Percentiles rank a stretch among this genome's conserved stretches.
These are phyloP conservation scores for Pyrgus malvae DNA, from an alignment of 2,888 invertebrate genomes.

Conservation along the genomic window DNA sequence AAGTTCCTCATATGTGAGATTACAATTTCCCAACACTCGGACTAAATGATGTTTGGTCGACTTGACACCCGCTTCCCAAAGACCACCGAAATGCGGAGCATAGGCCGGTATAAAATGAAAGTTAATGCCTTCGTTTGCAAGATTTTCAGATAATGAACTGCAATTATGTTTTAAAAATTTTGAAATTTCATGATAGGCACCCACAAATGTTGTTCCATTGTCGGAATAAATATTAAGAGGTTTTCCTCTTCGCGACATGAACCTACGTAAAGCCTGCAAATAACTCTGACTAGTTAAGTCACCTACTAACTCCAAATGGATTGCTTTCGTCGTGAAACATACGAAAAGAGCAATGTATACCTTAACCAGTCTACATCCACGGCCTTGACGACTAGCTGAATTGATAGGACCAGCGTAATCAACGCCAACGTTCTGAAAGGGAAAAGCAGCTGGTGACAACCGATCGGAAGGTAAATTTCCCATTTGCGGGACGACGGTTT, in stretches of 20 bases:
- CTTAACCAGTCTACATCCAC: slow-evolving; percentile 34
- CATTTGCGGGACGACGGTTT: slow-evolving; percentile 33
- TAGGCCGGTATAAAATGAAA: slow-evolving; percentile 31
- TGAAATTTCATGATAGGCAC: slow-evolving; percentile 20
- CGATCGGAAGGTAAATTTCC: slow-evolving; percentile 35
- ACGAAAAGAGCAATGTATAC: slow-evolving; percentile 31
- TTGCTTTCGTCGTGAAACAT: slow-evolving; percentile 30
- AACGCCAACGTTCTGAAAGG: slow-evolving; percentile 28
- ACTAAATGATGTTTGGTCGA: slow-evolving; percentile 24
- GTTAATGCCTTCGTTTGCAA: slow-evolving; percentile 20
- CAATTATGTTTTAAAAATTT: slow-evolving; percentile 20
- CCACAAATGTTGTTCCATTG: slow-evolving; percentile 28
- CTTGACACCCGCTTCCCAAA: slow-evolving; percentile 31
- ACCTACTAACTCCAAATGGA: slow-evolving; percentile 32
- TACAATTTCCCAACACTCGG: slow-evolving; percentile 31
- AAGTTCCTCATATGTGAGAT: slow-evolving; percentile 33
- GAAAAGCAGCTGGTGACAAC: slow-evolving; percentile 19
- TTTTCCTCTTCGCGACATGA: slow-evolving; percentile 29
- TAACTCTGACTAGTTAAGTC: slow-evolving; percentile 29
- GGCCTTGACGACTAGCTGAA: slow-evolving; percentile 25
- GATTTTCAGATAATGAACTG: slow-evolving; percentile 7
- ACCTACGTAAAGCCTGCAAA: slow-evolving; percentile 23
- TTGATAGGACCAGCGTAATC: slow-evolving; percentile 36
- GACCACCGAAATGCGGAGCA: slow-evolving; percentile 29
- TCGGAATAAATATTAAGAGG: slow-evolving; percentile 29